Percentiles rank a stretch among this genome's conserved stretches.
Evolutionary conservation across 2,797 vertebrate species (phyloP).

Genomic region (Odontamblyopus lacepedii): DNA sequence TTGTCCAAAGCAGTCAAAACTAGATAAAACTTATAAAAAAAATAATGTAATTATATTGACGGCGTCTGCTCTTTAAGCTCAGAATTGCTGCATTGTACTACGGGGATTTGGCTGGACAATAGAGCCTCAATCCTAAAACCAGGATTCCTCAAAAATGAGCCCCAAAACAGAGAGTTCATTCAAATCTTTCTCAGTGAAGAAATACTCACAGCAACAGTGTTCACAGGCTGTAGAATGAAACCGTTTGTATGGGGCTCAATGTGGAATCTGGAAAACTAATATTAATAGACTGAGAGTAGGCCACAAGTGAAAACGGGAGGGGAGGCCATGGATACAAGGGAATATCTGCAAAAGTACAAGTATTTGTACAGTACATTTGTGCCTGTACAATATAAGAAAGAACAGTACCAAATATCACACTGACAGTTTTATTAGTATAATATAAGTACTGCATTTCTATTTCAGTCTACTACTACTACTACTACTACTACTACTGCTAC

Average conservation of each 20-base stretch:
- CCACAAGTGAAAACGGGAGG: background rate
- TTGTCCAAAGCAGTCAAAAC: too few species aligned
- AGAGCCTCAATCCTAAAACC: conserved; percentile 44
- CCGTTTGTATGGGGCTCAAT: background rate
- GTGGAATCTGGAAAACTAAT: background rate
- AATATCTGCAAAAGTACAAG: background rate
- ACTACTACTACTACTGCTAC: too few species aligned
- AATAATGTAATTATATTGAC: background rate
- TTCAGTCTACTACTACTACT: too few species aligned
- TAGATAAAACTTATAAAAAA: background rate
- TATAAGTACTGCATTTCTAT: too few species aligned
- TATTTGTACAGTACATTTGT: background rate
- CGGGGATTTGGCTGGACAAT: conserved; percentile 50
- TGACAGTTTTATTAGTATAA: too few species aligned
- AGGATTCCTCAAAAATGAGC: conserved; percentile 55
- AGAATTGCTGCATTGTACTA: conserved; percentile 51
- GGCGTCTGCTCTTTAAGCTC: conserved; percentile 15
- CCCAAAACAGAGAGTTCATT: conserved; percentile 40
- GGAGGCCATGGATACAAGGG: background rate
- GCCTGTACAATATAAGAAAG: background rate
- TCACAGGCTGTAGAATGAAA: conserved; percentile 8
- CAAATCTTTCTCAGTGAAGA: conserved; percentile 19
- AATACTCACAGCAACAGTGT: conserved; percentile 33
- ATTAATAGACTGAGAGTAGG: background rate
- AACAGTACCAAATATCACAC: background rate